Evolutionary conservation across 1,140 invertebrate genomes (phyloP).

Genomic region (Nomia melanderi): DNA sequence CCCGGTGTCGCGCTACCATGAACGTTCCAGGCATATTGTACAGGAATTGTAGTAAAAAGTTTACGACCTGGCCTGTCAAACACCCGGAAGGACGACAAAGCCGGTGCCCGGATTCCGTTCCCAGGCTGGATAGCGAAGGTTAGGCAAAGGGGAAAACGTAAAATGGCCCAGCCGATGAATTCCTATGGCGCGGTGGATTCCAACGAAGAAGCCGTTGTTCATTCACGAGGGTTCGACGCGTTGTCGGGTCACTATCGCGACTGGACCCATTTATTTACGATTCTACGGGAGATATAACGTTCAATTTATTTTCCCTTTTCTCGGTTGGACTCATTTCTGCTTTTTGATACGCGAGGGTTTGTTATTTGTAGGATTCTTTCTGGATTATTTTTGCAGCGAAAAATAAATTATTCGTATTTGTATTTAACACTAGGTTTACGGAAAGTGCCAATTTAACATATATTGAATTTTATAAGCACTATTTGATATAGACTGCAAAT

Average conservation of each 20-base stretch:
- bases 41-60: constrained; percentile 28
- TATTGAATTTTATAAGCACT: too few relatives aligned
- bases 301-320: constrained; percentile 29
- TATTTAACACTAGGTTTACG: too few relatives aligned
- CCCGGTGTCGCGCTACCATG: too few relatives aligned
- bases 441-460: too few relatives aligned
- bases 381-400: background rate
- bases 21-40: constrained; percentile 19
- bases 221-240: background rate
- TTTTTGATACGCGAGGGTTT: background rate
- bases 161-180: constrained; percentile 38
- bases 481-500: too few relatives aligned
- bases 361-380: too few relatives aligned
- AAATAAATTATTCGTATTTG: too few relatives aligned
- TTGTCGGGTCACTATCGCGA: too few relatives aligned
- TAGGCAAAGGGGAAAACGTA: background rate
- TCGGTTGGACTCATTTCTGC: constrained; percentile 22
- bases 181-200: background rate
- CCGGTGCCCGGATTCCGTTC: background rate
- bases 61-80: constrained; percentile 23
- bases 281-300: constrained; percentile 24
- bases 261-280: constrained; percentile 16
- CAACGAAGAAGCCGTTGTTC: constrained; percentile 17
- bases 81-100: background rate
- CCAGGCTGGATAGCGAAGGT: background rate